Percentiles rank a stretch among this genome's conserved stretches.
These are phyloP conservation scores for Brachylomia viminalis DNA, from an alignment of 2,888 invertebrate genomes.

Conservation along the genomic window DNA sequence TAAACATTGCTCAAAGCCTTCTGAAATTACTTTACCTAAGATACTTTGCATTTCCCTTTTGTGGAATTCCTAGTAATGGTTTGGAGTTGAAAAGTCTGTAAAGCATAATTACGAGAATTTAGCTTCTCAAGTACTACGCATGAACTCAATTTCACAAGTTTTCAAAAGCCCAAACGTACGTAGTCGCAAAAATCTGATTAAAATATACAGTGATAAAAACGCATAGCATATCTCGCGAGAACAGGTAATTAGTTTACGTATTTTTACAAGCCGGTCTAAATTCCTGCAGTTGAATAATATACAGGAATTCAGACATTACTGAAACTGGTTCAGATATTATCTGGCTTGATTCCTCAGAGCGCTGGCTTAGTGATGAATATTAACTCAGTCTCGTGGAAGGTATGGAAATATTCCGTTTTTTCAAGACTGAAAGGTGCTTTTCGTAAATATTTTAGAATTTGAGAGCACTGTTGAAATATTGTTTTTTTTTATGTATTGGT, in stretches of 20 bases:
- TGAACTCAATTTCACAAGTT: background rate
- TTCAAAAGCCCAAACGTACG: background rate
- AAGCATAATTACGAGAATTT: background rate
- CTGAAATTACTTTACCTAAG: background rate
- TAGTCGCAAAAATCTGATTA: slow-evolving; percentile 2
- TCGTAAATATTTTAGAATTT: background rate
- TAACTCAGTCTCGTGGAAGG: slow-evolving; percentile 28
- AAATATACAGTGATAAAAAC: slow-evolving; percentile 36
- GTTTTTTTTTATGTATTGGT: background rate
- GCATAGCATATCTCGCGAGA: slow-evolving; percentile 28
- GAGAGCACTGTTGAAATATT: background rate
- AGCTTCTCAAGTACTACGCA: background rate
- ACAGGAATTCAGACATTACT: slow-evolving; percentile 56
- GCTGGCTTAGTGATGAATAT: slow-evolving; percentile 54
- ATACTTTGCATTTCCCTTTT: background rate
- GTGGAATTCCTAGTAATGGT: background rate
- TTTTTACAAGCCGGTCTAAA: slow-evolving; percentile 51
- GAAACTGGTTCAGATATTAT: slow-evolving; percentile 63
- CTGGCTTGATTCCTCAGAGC: slow-evolving; percentile 49
- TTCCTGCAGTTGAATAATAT: slow-evolving; percentile 56
- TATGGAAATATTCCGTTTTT: slow-evolving; percentile 13
- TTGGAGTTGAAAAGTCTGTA: background rate
- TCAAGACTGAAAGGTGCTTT: background rate
- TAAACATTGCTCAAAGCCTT: background rate
- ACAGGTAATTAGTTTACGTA: slow-evolving; percentile 42